Percentiles rank a stretch among this genome's conserved stretches.
These are phyloP conservation scores for Balaeniceps rex DNA, from an alignment of 2,113 vertebrate genomes.

Conservation along the genomic window DNA sequence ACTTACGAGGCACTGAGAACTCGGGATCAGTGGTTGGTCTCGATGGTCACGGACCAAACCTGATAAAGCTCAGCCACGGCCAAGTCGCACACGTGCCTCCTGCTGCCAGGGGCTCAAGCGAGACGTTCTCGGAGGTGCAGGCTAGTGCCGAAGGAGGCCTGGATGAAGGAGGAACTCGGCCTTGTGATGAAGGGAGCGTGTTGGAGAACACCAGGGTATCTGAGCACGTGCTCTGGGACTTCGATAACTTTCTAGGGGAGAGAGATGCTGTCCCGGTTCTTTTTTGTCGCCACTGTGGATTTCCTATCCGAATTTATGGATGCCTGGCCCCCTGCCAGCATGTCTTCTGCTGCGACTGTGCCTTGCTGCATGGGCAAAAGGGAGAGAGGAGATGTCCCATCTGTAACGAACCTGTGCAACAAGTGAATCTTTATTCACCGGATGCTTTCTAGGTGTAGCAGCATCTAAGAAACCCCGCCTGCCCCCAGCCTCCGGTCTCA, in stretches of 20 bases:
- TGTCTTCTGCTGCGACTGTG: constrained; percentile 79
- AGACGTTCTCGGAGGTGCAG: background rate
- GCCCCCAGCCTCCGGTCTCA: background rate
- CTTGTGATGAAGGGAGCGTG: background rate
- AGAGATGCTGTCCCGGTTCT: background rate
- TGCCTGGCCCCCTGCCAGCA: constrained; percentile 77
- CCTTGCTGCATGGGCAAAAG: constrained; percentile 71
- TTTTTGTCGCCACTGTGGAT: constrained; percentile 1
- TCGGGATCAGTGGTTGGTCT: background rate
- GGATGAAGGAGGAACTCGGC: background rate
- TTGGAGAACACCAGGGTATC: background rate
- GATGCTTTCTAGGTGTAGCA: background rate
- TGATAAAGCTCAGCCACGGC: background rate
- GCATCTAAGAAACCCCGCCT: background rate
- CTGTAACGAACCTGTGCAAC: constrained; percentile 28
- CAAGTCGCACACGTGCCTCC: background rate
- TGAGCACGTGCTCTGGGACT: background rate
- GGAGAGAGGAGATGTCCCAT: constrained; percentile 76
- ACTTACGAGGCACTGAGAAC: background rate
- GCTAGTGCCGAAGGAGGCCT: background rate
- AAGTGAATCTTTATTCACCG: background rate
- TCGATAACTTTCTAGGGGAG: background rate
- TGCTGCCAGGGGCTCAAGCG: background rate
- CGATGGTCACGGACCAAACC: background rate
- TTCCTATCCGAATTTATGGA: background rate